A percentile compares a stretch with the other conserved stretches of the same genome.
These are phyloP conservation scores for Carapus acus DNA, from an alignment of 2,797 vertebrate species.

Conservation along the genomic window DNA sequence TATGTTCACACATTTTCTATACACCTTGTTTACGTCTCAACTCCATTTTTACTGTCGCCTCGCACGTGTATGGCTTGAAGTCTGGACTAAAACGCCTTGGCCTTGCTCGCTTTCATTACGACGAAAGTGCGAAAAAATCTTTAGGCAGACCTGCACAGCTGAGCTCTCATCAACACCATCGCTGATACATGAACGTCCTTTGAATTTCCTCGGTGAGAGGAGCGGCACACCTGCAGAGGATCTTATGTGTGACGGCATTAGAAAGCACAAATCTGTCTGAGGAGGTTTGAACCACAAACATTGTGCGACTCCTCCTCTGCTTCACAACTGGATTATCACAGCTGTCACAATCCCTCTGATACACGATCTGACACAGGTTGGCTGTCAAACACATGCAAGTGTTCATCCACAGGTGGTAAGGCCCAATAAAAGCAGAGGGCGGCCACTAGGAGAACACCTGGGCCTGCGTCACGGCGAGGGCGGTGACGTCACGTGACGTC, in stretches of 20 bases:
- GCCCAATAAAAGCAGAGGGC: no score
- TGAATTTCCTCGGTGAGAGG: slow-evolving; percentile 23
- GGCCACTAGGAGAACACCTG: slow-evolving; percentile 15
- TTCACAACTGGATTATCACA: no score
- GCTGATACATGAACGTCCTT: slow-evolving; percentile 12
- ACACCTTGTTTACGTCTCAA: slow-evolving; percentile 5
- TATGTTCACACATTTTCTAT: slow-evolving; percentile 14
- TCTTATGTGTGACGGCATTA: slow-evolving; percentile 22
- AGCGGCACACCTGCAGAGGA: slow-evolving; percentile 10
- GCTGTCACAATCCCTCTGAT: slow-evolving; percentile 15
- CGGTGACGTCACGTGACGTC: slow-evolving; percentile 13
- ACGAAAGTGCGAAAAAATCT: not conserved
- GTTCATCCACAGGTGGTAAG: not conserved
- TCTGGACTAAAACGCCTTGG: not conserved
- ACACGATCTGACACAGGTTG: slow-evolving; percentile 10
- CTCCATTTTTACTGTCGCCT: slow-evolving; percentile 2
- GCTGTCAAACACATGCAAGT: not conserved
- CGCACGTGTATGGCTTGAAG: not conserved
- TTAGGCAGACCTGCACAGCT: not conserved
- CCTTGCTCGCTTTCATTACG: slow-evolving; percentile 6
- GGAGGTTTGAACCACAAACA: no score
- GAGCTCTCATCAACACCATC: slow-evolving; percentile 23
- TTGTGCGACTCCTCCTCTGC: no score
- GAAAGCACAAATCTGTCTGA: no score
- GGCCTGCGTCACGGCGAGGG: slow-evolving; percentile 17